These are phyloP conservation scores for Poecile atricapillus DNA, from an alignment of 2,113 vertebrate genomes.

Conservation along the genomic window DNA sequence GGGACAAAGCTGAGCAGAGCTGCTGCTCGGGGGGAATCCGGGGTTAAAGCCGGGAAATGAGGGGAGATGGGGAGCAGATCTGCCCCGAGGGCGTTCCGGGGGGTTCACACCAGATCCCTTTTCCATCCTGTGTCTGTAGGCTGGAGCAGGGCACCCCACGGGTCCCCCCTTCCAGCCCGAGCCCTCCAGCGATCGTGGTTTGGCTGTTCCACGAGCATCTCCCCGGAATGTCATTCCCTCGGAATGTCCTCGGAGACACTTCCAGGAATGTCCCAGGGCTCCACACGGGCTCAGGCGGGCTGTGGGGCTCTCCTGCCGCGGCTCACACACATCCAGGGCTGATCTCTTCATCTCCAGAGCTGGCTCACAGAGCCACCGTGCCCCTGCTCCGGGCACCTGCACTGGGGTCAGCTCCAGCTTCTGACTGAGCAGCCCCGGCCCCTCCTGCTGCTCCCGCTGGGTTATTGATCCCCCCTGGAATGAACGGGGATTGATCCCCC, in stretches of 20 bases:
- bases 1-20: neutral
- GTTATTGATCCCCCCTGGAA: too few relatives aligned
- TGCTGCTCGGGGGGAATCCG: neutral
- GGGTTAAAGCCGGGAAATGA: rapidly evolving
- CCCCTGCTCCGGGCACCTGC: too few relatives aligned
- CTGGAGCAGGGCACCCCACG: neutral
- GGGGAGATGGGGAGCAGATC: rapidly evolving
- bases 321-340: too few relatives aligned
- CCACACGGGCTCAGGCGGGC: neutral
- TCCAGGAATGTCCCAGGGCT: neutral
- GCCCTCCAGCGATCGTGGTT: rapidly evolving
- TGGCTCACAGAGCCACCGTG: too few relatives aligned
- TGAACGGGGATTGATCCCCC: too few relatives aligned
- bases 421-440: too few relatives aligned
- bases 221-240: neutral
- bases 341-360: too few relatives aligned
- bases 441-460: too few relatives aligned
- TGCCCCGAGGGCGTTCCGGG: rapidly evolving
- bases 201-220: neutral
- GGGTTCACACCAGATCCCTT: rapidly evolving
- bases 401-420: too few relatives aligned
- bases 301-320: neutral
- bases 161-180: neutral
- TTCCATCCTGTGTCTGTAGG: rapidly evolving
- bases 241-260: neutral